These are phyloP conservation scores for Stenichneumon culpator DNA, from an alignment of 2,888 invertebrate genomes.

Conservation along the genomic window DNA sequence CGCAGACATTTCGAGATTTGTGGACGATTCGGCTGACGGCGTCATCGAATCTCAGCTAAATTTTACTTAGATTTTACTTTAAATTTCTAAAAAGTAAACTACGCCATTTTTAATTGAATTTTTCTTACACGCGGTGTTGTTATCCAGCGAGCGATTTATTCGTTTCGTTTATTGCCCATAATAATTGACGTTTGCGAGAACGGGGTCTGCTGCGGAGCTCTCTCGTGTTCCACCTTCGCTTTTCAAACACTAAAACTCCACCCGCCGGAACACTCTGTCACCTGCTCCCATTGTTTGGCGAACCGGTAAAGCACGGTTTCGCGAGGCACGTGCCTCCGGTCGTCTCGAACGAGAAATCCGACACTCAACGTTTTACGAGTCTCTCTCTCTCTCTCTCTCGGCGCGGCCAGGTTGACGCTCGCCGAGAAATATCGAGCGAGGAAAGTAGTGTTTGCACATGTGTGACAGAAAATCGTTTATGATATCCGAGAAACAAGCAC, in stretches of 20 bases:
- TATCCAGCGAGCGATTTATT: not conserved
- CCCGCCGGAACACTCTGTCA: constrained; percentile 68
- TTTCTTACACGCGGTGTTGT: not conserved
- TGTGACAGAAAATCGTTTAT: constrained; percentile 66
- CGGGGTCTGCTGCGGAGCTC: not conserved
- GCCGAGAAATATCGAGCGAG: constrained; percentile 43
- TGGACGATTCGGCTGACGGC: not conserved
- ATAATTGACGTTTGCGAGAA: not conserved
- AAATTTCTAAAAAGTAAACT: not conserved
- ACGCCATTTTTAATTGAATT: not conserved
- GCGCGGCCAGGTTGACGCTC: constrained; percentile 54
- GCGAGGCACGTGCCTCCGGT: constrained; percentile 68
- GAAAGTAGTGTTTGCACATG: constrained; percentile 63
- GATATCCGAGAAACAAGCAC: constrained; percentile 58
- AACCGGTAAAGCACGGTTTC: constrained; percentile 67
- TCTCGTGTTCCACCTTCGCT: constrained; percentile 24
- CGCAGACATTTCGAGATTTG: constrained; percentile 18
- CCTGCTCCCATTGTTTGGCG: constrained; percentile 78
- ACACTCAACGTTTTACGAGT: constrained; percentile 77
- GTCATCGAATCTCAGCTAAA: not conserved
- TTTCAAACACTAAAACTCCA: constrained; percentile 1
- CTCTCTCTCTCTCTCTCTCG: constrained; percentile 60
- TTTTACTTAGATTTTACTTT: not conserved
- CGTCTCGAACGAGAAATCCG: constrained; percentile 73
- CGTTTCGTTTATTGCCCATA: not conserved